Base-by-base conservation (phyloP, 2,888 invertebrate genomes). In the Latrodectus elegans region DNA sequence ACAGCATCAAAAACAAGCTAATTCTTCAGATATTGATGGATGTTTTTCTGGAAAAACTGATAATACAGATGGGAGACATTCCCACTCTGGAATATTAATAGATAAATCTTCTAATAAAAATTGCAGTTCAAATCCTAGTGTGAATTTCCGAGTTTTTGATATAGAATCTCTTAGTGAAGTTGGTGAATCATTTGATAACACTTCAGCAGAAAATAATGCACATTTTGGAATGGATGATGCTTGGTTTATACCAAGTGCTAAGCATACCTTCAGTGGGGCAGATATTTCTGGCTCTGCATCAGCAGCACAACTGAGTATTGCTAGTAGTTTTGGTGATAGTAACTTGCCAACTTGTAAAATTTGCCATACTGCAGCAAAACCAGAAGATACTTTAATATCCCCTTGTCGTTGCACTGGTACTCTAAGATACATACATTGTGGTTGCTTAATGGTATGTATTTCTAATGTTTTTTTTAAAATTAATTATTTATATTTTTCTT, bases 351-450 rank as follows among this genome's bases (percentile, higher is more conserved):
- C 93, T 78, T 94, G 94, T 90, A 91, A 94, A 82, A 94, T 94
- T 84, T 94, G 94, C 90, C 94, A 94, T 89, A 90, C 92, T 86
- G 91, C 91, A 14, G 91, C 90, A 10, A 90, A 91, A 70, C 90
- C 91, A 77, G 87, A 91, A 85, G 90, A 92, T 85, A 91, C 92
- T 10, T 92, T 94, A 64, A 93, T 94, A 85, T 92, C 93, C 3
- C 94, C 94, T 0, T 94, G 94, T 90, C 91, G 93, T 67, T 94
- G 94, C 90, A 91, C 93, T 55, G 94, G 94, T 17, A 92, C 93
- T 22, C 92, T 94, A 90, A 92, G 92, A 89, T 93, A 92, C 91
- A 93, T 94, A 64, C 94, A 94, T 90, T 92, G 92, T 87, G 91
- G 92, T 74, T 94, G 94, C 91, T 91, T 94, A 51, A 92, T 93